A percentile compares a stretch with the other conserved stretches of the same genome.
phyloP scores from a whole-genome alignment of 2,113 vertebrate species.

The Microtus ochrogaster region DNA sequence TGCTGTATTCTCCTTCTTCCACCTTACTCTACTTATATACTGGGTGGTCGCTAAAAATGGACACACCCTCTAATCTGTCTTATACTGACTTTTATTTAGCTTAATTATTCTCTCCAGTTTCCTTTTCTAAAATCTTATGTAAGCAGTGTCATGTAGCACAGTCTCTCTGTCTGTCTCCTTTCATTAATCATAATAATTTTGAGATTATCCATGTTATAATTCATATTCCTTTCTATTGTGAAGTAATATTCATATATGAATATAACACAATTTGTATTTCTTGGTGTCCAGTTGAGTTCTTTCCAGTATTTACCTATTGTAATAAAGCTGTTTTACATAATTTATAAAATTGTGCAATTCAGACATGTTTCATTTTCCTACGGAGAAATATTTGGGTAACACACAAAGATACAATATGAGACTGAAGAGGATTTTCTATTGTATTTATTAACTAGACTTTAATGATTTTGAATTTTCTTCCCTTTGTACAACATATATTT shows the following conservation, averaged over 20 bases:
- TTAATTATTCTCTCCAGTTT: not conserved
- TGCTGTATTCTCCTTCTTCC: not conserved
- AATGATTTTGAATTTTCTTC: not conserved
- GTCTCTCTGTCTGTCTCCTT: not conserved
- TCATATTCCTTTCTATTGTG: not conserved
- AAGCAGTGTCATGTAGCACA: not conserved
- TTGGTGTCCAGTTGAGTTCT: slow-evolving; percentile 8
- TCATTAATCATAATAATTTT: slow-evolving; percentile 26
- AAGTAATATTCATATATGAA: not conserved
- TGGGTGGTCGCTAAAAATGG: not conserved
- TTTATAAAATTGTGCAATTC: not conserved
- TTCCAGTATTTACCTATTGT: not conserved
- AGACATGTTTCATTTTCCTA: not conserved
- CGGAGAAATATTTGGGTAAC: not conserved
- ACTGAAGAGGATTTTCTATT: not conserved
- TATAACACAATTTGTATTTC: not conserved
- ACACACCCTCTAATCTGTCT: slow-evolving; percentile 1
- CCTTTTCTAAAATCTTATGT: not conserved
- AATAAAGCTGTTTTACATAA: slow-evolving; percentile 10
- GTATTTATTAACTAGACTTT: slow-evolving; percentile 1
- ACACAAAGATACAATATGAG: not conserved
- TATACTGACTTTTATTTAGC: not conserved
- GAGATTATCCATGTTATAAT: not conserved
- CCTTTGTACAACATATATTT: not conserved
- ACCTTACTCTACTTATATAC: not conserved